Conservation (phyloP, 2,797 vertebrate genomes). For the Hydrocynus forskahlii region DNA sequence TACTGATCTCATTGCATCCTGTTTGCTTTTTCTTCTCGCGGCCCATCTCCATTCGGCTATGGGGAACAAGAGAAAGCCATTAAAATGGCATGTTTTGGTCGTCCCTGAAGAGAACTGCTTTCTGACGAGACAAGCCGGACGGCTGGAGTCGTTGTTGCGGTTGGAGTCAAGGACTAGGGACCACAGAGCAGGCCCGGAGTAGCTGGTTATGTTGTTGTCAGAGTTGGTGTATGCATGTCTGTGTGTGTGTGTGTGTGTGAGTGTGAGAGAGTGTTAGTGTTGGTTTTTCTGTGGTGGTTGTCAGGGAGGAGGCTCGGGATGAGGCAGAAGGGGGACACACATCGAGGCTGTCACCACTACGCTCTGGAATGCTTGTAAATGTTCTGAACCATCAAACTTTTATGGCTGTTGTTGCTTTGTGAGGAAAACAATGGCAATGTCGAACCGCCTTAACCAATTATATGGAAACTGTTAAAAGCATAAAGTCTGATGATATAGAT, state of each 20-base stretch:
- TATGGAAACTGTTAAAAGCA: neutral
- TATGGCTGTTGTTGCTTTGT: slow-evolving; percentile 20
- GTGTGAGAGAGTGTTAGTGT: neutral
- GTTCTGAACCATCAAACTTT: slow-evolving; percentile 44
- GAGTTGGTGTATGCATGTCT: slow-evolving; percentile 16
- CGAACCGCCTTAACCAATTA: neutral
- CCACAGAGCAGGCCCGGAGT: slow-evolving; percentile 19
- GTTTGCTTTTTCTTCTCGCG: slow-evolving; percentile 32
- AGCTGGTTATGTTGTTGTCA: slow-evolving; percentile 18
- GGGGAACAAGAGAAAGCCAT: slow-evolving; percentile 54
- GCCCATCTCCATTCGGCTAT: slow-evolving; percentile 30
- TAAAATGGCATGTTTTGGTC: slow-evolving; percentile 45
- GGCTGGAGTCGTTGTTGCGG: slow-evolving; percentile 12
- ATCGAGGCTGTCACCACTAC: slow-evolving; percentile 27
- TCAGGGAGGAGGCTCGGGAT: slow-evolving; percentile 27
- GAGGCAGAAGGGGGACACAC: slow-evolving; percentile 24
- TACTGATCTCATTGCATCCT: slow-evolving; percentile 16
- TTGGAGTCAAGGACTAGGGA: slow-evolving; percentile 27
- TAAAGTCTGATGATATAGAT: neutral
- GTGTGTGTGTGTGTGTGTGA: slow-evolving; percentile 8
- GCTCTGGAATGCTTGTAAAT: slow-evolving; percentile 46
- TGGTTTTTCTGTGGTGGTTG: slow-evolving; percentile 33
- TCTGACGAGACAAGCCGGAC: slow-evolving; percentile 32
- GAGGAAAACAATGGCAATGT: slow-evolving; percentile 1
- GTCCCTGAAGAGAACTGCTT: slow-evolving; percentile 24